Evolutionary conservation across 2,888 invertebrate species (phyloP).

Genomic region (Sympetrum striolatum): DNA sequence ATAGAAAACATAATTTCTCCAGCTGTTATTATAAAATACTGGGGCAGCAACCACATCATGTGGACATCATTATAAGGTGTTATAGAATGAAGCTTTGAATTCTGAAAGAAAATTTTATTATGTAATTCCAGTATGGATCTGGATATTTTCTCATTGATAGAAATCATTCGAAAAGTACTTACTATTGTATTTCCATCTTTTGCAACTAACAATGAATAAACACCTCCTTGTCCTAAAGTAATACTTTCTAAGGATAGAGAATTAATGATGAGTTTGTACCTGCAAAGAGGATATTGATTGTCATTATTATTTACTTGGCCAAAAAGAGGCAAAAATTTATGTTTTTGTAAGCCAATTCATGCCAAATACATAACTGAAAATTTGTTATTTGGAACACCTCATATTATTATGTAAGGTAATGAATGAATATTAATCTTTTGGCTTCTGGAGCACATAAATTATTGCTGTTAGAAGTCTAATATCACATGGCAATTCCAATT

Average conservation of each 20-base stretch:
- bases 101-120: neutral
- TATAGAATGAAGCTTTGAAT: constrained; percentile 57
- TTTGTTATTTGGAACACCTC: no score
- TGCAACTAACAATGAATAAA: neutral
- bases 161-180: neutral
- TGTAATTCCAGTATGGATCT: neutral
- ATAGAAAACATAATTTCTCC: constrained; percentile 97
- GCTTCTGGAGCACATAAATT: no score
- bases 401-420: no score
- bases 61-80: constrained; percentile 56
- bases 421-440: no score
- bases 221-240: neutral
- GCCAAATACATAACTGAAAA: no score
- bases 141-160: no score
- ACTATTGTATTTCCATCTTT: neutral
- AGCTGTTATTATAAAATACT: constrained; percentile 90
- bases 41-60: constrained; percentile 70
- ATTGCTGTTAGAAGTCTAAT: no score
- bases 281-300: neutral
- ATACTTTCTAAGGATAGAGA: neutral
- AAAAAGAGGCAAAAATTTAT: no score
- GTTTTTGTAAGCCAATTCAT: no score
- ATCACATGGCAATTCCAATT: no score
- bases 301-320: no score
- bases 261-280: neutral